A percentile compares a stretch with the other conserved stretches of the same genome.
Evolutionary conservation across 2,888 invertebrate species (phyloP).

Genomic region (Pasiphila rectangulata): DNA sequence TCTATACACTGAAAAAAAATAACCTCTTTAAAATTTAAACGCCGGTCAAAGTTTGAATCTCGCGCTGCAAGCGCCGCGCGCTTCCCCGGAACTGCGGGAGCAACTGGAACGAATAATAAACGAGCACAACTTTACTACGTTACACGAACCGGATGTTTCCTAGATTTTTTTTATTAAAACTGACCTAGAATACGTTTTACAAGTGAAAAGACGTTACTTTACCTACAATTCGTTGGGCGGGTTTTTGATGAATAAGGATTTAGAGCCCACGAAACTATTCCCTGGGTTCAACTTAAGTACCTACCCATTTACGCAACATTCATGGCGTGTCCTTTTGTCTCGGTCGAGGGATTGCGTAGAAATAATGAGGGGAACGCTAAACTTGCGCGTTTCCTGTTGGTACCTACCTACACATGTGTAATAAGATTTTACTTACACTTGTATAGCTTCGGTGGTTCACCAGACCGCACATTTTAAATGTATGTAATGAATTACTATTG

Average conservation of each 20-base stretch:
- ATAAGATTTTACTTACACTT: slow-evolving; percentile 31
- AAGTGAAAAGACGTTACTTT: no score
- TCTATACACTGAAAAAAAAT: not conserved
- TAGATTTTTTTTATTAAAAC: slow-evolving; percentile 4
- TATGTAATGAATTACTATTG: not conserved
- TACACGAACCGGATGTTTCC: no score
- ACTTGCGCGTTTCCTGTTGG: slow-evolving; percentile 1
- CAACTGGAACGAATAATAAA: slow-evolving; percentile 12
- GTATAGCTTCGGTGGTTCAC: slow-evolving; percentile 27
- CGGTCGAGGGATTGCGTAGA: not conserved
- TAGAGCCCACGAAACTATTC: no score
- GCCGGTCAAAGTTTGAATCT: slow-evolving; percentile 16
- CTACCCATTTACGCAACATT: not conserved
- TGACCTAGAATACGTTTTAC: not conserved
- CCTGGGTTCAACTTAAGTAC: not conserved
- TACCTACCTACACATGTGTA: slow-evolving; percentile 17
- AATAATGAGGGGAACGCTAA: slow-evolving; percentile 3
- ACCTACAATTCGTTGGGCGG: no score
- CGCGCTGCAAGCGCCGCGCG: slow-evolving; percentile 13
- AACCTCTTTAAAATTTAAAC: slow-evolving; percentile 3
- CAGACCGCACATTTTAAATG: not conserved
- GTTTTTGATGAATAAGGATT: no score
- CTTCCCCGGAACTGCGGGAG: slow-evolving; percentile 12
- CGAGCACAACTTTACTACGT: not conserved
- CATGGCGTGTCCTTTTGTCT: not conserved